phyloP scores from a whole-genome alignment of 1,140 invertebrate species.

The Cryptotermes secundus region DNA sequence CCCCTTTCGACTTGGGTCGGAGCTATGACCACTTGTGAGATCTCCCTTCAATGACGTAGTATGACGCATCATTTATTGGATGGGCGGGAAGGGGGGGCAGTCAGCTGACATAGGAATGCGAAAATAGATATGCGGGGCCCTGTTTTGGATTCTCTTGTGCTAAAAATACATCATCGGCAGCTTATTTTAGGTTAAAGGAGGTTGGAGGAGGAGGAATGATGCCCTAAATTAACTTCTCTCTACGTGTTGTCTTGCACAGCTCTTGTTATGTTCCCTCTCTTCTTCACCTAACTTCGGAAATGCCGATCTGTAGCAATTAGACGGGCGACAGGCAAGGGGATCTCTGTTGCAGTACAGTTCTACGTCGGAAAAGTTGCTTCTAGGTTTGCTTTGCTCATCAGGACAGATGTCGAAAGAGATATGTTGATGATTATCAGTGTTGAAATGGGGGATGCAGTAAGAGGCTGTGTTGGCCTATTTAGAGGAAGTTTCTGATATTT shows the following conservation, averaged over 20 bases:
- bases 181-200: neutral
- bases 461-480: too few relatives aligned
- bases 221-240: neutral
- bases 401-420: too few relatives aligned
- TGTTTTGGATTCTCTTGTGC: neutral
- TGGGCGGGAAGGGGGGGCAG: neutral
- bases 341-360: too few relatives aligned
- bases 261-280: neutral
- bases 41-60: neutral
- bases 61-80: neutral
- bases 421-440: too few relatives aligned
- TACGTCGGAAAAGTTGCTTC: too few relatives aligned
- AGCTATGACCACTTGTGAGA: neutral
- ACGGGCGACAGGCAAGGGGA: neutral
- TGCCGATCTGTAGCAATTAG: neutral
- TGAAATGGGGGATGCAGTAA: too few relatives aligned
- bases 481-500: too few relatives aligned
- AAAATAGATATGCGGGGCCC: neutral
- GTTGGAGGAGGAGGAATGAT: neutral
- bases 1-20: too few relatives aligned
- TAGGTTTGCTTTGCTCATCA: too few relatives aligned
- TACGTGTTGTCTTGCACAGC: neutral
- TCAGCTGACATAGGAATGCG: slow-evolving; percentile 14
- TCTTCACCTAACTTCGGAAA: neutral
- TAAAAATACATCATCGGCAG: neutral